phyloP scores from a whole-genome alignment of 2,797 vertebrate genomes.

The Girardinus metallicus region DNA sequence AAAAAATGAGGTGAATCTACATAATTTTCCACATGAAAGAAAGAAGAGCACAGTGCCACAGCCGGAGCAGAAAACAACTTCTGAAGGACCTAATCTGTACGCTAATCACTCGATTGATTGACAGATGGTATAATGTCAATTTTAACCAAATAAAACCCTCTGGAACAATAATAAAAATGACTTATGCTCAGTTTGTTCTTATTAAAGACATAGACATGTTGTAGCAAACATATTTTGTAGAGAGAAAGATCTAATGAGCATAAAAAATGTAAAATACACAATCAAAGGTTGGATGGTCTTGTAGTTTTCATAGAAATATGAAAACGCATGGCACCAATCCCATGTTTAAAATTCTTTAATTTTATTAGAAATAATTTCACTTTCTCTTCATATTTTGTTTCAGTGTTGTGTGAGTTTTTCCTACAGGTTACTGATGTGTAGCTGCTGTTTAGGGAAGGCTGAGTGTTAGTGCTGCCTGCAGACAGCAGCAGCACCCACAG shows the following conservation, averaged over 20 bases:
- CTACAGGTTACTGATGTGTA: neutral
- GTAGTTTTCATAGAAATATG: neutral
- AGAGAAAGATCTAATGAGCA: neutral
- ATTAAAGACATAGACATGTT: neutral
- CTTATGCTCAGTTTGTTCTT: neutral
- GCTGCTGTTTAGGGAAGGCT: constrained; percentile 1
- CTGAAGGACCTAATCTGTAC: too few relatives aligned
- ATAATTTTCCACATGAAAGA: too few relatives aligned
- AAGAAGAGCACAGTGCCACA: too few relatives aligned
- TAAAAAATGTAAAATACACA: neutral
- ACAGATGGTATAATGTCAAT: too few relatives aligned
- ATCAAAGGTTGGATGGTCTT: neutral
- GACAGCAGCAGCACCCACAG: constrained; percentile 42
- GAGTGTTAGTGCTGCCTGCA: constrained; percentile 39
- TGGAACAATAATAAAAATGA: neutral
- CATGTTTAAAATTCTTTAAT: neutral
- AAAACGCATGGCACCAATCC: neutral
- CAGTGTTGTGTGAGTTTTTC: neutral
- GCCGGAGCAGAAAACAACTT: too few relatives aligned
- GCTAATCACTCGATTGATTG: too few relatives aligned
- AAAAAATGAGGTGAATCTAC: too few relatives aligned
- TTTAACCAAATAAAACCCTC: too few relatives aligned
- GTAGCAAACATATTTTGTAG: neutral
- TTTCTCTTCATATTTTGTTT: neutral
- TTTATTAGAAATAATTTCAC: neutral